Evolutionary conservation across 2,113 vertebrate genomes (phyloP).

Genomic region (Thermophis baileyi): DNA sequence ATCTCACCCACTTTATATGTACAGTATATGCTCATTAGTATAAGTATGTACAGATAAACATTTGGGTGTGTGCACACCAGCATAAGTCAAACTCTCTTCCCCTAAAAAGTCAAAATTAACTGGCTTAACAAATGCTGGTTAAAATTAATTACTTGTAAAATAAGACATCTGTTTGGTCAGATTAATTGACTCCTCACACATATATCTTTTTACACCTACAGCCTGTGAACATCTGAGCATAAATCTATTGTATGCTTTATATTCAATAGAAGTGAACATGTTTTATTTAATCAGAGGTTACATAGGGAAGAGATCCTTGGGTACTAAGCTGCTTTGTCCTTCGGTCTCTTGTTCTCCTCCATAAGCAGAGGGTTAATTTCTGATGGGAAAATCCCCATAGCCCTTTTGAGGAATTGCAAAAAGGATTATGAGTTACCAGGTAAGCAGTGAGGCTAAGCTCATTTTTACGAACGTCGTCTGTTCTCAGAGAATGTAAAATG

Average conservation of each 20-base stretch:
- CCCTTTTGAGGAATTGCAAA: background rate
- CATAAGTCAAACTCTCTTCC: background rate
- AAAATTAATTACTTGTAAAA: background rate
- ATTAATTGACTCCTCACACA: background rate
- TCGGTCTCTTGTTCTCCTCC: background rate
- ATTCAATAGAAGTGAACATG: background rate
- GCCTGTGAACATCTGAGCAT: background rate
- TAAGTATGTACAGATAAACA: background rate
- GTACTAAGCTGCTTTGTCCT: background rate
- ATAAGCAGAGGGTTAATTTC: background rate
- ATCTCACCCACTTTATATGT: background rate
- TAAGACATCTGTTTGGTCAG: background rate
- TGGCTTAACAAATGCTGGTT: background rate
- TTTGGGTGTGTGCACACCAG: background rate
- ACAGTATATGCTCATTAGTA: background rate
- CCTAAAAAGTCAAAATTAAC: background rate
- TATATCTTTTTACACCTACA: background rate
- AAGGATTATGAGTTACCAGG: background rate
- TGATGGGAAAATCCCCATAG: background rate
- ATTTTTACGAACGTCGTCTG: background rate
- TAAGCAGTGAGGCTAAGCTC: background rate
- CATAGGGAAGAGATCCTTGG: background rate
- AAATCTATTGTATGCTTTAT: background rate
- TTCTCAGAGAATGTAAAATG: background rate
- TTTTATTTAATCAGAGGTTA: background rate